Base-by-base conservation (phyloP, 2,888 invertebrate species). In the Leptopterna dolabrata region DNA sequence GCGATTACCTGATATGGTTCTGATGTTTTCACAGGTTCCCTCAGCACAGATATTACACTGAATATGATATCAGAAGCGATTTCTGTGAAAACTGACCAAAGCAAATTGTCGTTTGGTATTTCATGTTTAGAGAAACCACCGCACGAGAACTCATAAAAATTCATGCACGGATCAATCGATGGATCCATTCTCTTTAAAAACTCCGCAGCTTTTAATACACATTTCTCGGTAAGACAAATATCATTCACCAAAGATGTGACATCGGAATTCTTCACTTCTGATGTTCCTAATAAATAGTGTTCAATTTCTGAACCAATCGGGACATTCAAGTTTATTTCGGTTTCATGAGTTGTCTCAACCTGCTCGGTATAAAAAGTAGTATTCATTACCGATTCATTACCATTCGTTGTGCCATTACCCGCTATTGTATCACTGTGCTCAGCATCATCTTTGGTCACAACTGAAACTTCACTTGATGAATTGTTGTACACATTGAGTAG, bases 81-180 rank as follows among this genome's bases (percentile, higher is more conserved):
- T 29, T 81, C 81, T 13, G 7, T 13, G 9, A 29, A 55, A 41
- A 55, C 29, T 7, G 81, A 81, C 55, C 81, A 51, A 0, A 27
- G 3, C 45, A n/a, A 16, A 7, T 27, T 0, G 45, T 27, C 27
- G 16, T 78, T 14, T 1, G 55, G 55, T 29, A 51, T 14, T 81
- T 55, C 55, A 11, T 29, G 45, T 55, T 81, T 55, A 13, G 55
- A 30, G 55, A 41, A 81, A 3, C 55, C 1, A 16, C 81, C 81
- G n/a, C 81, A 81, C 6, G 81, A 13, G 51, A 81, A 81, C 51
- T 81, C 27, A n/a, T 81, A 81, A 27, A 81, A 81, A 55, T 55
- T 81, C 0, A 16, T 7, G 30, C 81, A 81, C 9, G 81, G 81
- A 36, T 81, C 81, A n/a, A 29, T 30, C 13, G 51, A 30, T 30